A percentile compares a stretch with the other conserved stretches of the same genome.
These are phyloP conservation scores for Drosophila miranda DNA, from an alignment of 1,140 invertebrate species.

Conservation along the genomic window DNA sequence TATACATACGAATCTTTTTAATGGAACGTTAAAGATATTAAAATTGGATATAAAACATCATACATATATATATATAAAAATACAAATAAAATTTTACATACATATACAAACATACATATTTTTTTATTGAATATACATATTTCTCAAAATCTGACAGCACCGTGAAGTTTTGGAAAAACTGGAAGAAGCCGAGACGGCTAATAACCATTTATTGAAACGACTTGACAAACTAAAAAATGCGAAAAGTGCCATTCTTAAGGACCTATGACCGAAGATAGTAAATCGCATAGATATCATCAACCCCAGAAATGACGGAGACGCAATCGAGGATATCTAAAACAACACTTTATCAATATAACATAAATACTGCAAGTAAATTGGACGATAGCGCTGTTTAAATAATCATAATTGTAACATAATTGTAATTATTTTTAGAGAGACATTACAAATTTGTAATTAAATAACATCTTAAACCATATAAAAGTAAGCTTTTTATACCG, in stretches of 20 bases:
- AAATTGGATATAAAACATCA: too few species aligned
- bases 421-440: constrained; percentile 6
- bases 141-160: constrained; percentile 86
- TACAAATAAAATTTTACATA: not conserved
- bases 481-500: too few species aligned
- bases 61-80: too few species aligned
- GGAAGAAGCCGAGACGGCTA: constrained; percentile 99
- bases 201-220: constrained; percentile 97
- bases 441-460: constrained; percentile 10
- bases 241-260: constrained; percentile 94
- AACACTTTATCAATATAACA: constrained; percentile 10
- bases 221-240: constrained; percentile 99
- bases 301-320: not conserved
- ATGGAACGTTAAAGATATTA: too few species aligned
- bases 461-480: not conserved
- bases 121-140: constrained; percentile 1
- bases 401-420: constrained; percentile 9
- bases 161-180: constrained; percentile 96
- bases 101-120: not conserved
- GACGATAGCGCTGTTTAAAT: constrained; percentile 10
- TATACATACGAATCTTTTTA: too few species aligned
- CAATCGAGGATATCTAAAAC: constrained; percentile 16
- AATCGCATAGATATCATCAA: not conserved
- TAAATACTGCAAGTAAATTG: constrained; percentile 9
- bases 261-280: constrained; percentile 87